A percentile compares a stretch with the other conserved stretches of the same genome.
These are phyloP conservation scores for Dicrostonyx torquatus DNA, from an alignment of 2,797 vertebrate species.

Conservation along the genomic window DNA sequence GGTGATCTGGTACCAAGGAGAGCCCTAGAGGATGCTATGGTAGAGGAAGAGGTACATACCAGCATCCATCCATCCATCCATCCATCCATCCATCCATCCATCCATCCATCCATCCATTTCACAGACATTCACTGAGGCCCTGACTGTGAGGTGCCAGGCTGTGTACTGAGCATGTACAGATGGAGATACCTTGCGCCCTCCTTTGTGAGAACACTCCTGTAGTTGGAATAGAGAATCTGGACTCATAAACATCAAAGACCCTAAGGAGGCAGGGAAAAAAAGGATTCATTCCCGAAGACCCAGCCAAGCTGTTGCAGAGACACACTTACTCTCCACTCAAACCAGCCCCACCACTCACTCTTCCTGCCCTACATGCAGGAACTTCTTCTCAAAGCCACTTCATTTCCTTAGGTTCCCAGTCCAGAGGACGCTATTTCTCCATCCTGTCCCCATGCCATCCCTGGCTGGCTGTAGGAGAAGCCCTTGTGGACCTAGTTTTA, in stretches of 20 bases:
- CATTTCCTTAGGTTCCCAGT: neutral
- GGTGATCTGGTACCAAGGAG: no score
- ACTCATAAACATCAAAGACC: neutral
- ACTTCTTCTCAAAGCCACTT: neutral
- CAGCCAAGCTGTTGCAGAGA: neutral
- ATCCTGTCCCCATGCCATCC: rapidly evolving
- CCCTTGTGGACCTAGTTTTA: neutral
- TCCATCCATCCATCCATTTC: neutral
- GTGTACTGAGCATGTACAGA: neutral
- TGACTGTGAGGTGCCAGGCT: neutral
- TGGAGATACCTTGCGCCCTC: neutral
- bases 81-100: neutral
- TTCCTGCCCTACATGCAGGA: neutral
- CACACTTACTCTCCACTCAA: neutral
- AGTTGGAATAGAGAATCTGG: rapidly evolving
- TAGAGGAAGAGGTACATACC: neutral
- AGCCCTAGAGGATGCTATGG: rapidly evolving
- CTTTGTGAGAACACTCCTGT: neutral
- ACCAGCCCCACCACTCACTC: rapidly evolving
- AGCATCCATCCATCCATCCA: neutral
- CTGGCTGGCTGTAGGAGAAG: rapidly evolving
- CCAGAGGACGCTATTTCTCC: neutral
- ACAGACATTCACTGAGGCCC: neutral
- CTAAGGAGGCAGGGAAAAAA: neutral
- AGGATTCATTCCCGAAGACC: neutral